phyloP scores from a whole-genome alignment of 2,888 invertebrate genomes.

The Cryptocheilus praepositus region DNA sequence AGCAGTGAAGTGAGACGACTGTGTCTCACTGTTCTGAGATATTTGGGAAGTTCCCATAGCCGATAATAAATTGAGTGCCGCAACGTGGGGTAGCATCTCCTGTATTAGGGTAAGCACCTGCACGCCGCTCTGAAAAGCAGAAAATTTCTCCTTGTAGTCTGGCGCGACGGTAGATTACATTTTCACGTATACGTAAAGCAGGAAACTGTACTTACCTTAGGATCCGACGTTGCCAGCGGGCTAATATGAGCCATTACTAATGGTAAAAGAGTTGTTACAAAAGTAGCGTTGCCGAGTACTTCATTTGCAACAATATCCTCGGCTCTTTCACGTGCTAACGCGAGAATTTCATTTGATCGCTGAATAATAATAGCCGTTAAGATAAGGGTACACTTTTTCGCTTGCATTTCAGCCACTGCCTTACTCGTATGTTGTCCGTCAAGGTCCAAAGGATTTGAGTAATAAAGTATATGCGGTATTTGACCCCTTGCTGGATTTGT shows the following conservation, averaged over 20 bases:
- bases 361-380: slow-evolving; percentile 88
- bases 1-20: slow-evolving; percentile 57
- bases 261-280: slow-evolving; percentile 87
- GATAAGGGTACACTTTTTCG: slow-evolving; percentile 82
- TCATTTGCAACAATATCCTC: slow-evolving; percentile 78
- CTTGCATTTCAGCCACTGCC: slow-evolving; percentile 79
- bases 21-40: slow-evolving; percentile 72
- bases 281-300: slow-evolving; percentile 79
- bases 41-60: slow-evolving; percentile 73
- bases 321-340: slow-evolving; percentile 84
- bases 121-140: slow-evolving; percentile 83
- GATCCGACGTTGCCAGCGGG: slow-evolving; percentile 87
- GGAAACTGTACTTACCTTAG: slow-evolving; percentile 79
- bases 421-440: slow-evolving; percentile 78
- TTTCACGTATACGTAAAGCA: not conserved
- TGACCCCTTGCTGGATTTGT: slow-evolving; percentile 96
- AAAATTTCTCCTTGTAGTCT: no score
- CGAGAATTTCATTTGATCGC: slow-evolving; percentile 85
- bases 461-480: slow-evolving; percentile 94
- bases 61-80: slow-evolving; percentile 86
- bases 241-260: slow-evolving; percentile 90
- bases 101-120: slow-evolving; percentile 91
- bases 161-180: not conserved
- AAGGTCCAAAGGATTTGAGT: slow-evolving; percentile 82
- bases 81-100: slow-evolving; percentile 91